Conservation (phyloP, 1,140 invertebrate genomes). For the Drosophila baimaii region DNA sequence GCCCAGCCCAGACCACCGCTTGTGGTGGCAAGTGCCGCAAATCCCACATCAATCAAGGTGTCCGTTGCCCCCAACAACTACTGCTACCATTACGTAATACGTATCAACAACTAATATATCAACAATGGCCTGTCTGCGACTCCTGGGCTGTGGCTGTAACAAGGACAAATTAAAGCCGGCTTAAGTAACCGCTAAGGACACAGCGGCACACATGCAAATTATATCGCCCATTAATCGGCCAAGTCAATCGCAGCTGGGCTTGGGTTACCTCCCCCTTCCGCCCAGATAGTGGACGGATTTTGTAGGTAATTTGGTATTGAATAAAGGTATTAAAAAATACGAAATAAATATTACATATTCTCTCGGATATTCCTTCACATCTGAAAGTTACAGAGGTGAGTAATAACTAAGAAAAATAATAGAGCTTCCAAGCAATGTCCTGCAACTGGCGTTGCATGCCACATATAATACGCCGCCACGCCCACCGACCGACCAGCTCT, state of each 20-base stretch:
- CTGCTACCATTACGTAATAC: conserved; percentile 6
- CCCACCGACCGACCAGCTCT: conserved; percentile 21
- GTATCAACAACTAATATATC: conserved; percentile 33
- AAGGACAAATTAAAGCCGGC: conserved; percentile 59
- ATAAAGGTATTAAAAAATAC: too few relatives aligned
- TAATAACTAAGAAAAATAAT: conserved; percentile 2
- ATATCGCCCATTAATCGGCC: conserved; percentile 55
- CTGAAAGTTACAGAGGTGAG: neutral
- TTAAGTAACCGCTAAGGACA: conserved; percentile 72
- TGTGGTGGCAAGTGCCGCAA: conserved; percentile 65
- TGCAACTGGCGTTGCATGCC: conserved; percentile 62
- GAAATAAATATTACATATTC: neutral
- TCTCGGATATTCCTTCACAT: neutral
- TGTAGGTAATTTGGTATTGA: too few relatives aligned
- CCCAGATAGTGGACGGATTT: too few relatives aligned
- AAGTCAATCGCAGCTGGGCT: conserved; percentile 27
- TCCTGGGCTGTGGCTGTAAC: conserved; percentile 30
- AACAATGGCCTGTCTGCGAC: conserved; percentile 23
- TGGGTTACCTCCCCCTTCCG: neutral
- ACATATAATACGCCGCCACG: conserved; percentile 64
- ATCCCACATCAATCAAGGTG: conserved; percentile 78
- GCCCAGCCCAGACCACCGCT: too few relatives aligned
- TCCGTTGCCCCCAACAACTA: conserved; percentile 39
- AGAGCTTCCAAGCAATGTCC: conserved; percentile 21
- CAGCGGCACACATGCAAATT: conserved; percentile 55